Percentiles rank a stretch among this genome's conserved stretches.
These are phyloP conservation scores for Stomatorhinus walkeri DNA, from an alignment of 2,797 vertebrate species.

Conservation along the genomic window DNA sequence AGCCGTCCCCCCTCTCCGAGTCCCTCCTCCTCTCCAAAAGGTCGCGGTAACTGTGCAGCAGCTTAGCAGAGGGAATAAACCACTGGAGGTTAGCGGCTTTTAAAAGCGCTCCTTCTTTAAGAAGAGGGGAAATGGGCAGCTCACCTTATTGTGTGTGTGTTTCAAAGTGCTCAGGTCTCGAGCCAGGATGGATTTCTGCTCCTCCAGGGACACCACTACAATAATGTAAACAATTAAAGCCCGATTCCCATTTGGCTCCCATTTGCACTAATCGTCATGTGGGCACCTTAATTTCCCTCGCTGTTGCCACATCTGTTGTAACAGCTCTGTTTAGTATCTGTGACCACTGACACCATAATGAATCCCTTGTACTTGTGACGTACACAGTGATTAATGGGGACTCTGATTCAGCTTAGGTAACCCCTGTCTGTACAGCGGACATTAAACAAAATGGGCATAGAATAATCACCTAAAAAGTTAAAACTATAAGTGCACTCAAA, in stretches of 20 bases:
- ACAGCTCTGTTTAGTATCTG: not conserved
- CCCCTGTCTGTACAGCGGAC: not conserved
- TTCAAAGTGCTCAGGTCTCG: conserved; percentile 59
- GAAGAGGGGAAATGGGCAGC: not conserved
- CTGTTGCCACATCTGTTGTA: not conserved
- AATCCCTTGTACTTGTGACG: not conserved
- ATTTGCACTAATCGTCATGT: not conserved
- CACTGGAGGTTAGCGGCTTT: not conserved
- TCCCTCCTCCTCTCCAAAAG: conserved; percentile 61
- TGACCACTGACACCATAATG: not conserved
- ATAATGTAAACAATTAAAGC: not conserved
- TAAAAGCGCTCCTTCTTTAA: not conserved
- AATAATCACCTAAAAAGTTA: not conserved
- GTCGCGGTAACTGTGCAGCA: conserved; percentile 54
- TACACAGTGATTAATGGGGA: not conserved
- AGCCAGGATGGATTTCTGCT: conserved; percentile 54
- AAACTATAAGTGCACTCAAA: not conserved
- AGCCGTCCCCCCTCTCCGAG: conserved; percentile 54
- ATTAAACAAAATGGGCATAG: not conserved
- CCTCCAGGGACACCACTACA: conserved; percentile 65
- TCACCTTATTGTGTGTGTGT: conserved; percentile 62
- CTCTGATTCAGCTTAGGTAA: not conserved
- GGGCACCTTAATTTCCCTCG: not conserved
- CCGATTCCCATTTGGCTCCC: not conserved
- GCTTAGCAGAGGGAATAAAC: conserved; percentile 33